Evolutionary conservation across 2,113 vertebrate species (phyloP).

Genomic region (Haplochromis vanheusdeni): DNA sequence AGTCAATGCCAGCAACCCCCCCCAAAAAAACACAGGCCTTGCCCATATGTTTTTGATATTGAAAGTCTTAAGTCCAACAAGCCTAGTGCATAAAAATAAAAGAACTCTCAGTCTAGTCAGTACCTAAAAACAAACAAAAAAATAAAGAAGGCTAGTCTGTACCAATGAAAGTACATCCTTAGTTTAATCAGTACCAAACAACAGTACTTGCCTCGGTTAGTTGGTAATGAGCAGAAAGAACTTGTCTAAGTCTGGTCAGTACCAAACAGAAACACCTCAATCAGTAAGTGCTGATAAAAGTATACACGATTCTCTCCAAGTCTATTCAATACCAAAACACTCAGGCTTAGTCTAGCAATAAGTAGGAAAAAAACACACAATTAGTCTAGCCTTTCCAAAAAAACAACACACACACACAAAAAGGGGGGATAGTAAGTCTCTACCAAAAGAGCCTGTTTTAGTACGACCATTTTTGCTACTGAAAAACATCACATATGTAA

Average conservation of each 20-base stretch:
- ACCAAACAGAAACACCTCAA: neutral
- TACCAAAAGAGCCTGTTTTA: neutral
- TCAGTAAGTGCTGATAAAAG: neutral
- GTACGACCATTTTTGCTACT: neutral
- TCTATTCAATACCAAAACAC: neutral
- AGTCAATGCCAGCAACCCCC: neutral
- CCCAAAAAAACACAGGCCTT: neutral
- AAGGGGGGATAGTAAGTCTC: neutral
- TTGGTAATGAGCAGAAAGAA: neutral
- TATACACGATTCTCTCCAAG: neutral
- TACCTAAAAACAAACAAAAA: neutral
- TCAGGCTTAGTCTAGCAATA: neutral
- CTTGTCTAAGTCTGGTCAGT: neutral
- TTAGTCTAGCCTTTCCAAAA: neutral
- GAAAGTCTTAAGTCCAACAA: neutral
- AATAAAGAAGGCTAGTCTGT: neutral
- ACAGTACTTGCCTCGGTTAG: neutral
- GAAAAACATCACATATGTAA: neutral
- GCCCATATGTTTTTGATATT: neutral
- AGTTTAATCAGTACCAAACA: neutral
- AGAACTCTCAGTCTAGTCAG: neutral
- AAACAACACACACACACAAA: neutral
- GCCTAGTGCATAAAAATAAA: neutral
- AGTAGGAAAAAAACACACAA: neutral
- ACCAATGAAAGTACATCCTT: neutral